Evolutionary conservation across 1,140 invertebrate genomes (phyloP).

Genomic region (Trachelipus rathkii): DNA sequence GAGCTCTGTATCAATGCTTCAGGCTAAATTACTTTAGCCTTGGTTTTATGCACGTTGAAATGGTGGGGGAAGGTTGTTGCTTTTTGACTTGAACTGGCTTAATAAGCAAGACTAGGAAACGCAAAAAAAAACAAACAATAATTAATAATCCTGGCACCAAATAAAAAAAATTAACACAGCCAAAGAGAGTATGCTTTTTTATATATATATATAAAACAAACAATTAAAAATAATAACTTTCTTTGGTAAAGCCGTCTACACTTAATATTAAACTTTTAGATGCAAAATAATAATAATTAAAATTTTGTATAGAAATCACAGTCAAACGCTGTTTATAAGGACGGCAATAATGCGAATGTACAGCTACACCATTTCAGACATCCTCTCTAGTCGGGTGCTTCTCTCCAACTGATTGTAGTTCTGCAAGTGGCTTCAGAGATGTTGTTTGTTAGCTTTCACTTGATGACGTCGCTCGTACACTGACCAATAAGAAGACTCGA

Average conservation of each 20-base stretch:
- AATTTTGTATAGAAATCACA: conserved; percentile 33
- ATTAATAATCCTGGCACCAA: conserved; percentile 31
- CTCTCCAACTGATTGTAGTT: conserved; percentile 35
- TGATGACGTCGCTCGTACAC: conserved; percentile 32
- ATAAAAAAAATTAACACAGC: conserved; percentile 6
- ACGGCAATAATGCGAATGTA: conserved; percentile 29
- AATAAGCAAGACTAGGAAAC: conserved; percentile 26
- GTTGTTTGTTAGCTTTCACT: conserved; percentile 44
- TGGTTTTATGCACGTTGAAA: background rate
- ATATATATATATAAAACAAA: conserved; percentile 28
- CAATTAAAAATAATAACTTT: conserved; percentile 29
- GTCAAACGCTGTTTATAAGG: conserved; percentile 41
- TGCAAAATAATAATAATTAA: conserved; percentile 20
- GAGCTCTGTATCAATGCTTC: background rate
- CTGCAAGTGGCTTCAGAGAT: conserved; percentile 18
- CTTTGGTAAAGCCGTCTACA: conserved; percentile 40
- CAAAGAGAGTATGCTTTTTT: conserved; percentile 29
- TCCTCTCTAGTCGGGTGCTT: conserved; percentile 37
- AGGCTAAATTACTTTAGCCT: conserved; percentile 17
- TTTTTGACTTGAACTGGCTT: background rate
- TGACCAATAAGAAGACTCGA: conserved; percentile 31
- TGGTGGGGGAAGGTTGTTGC: background rate
- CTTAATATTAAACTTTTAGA: conserved; percentile 11
- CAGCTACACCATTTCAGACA: conserved; percentile 35
- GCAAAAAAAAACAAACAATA: background rate